phyloP scores from a whole-genome alignment of 2,113 vertebrate genomes.

The Haliaeetus leucogaster region DNA sequence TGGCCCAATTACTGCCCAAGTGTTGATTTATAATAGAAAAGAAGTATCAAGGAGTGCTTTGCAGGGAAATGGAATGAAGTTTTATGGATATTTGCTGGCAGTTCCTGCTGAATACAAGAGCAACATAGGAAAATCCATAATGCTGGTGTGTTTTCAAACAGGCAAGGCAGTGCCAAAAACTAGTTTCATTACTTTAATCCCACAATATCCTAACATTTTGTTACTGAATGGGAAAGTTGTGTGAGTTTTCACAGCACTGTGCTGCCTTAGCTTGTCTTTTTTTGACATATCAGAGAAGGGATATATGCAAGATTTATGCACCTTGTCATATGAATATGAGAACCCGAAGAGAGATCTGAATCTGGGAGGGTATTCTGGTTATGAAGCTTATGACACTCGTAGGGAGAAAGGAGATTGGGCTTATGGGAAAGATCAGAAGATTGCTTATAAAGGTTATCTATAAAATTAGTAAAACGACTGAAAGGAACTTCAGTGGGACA shows the following conservation, averaged over 20 bases:
- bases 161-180: not conserved
- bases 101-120: not conserved
- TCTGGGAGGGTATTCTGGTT: not conserved
- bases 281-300: not conserved
- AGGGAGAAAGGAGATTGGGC: not conserved
- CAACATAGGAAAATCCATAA: not conserved
- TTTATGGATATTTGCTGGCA: not conserved
- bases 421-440: not conserved
- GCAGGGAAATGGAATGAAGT: not conserved
- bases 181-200: not conserved
- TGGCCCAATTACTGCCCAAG: not conserved
- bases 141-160: not conserved
- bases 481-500: not conserved
- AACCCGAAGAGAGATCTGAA: not conserved
- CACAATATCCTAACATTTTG: not conserved
- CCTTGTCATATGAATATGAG: not conserved
- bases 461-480: not conserved
- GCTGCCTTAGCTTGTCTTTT: not conserved
- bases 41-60: not conserved
- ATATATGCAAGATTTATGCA: not conserved
- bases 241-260: not conserved
- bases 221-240: not conserved
- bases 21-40: not conserved
- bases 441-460: not conserved
- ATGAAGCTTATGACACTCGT: fast-evolving